phyloP scores from a whole-genome alignment of 2,888 invertebrate species.

The Salticus scenicus region DNA sequence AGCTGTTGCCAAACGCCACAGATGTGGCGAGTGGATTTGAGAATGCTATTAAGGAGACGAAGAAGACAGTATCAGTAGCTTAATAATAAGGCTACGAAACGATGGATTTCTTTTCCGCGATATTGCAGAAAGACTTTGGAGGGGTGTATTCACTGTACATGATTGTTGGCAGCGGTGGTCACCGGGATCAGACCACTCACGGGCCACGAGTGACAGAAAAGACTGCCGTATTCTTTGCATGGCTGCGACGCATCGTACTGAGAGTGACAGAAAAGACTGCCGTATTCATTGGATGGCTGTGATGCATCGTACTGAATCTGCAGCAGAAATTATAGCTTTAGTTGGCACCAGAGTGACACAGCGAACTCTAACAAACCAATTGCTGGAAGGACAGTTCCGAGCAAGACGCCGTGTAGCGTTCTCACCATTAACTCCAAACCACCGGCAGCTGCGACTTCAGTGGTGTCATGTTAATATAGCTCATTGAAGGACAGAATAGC shows the following conservation, averaged over 20 bases:
- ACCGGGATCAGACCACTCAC: neutral
- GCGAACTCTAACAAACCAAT: neutral
- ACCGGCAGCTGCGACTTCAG: too few species aligned
- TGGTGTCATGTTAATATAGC: neutral
- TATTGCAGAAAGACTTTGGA: too few species aligned
- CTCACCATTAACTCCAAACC: neutral
- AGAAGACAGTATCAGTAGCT: too few species aligned
- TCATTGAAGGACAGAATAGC: neutral
- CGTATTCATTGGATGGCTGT: neutral
- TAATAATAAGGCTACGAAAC: neutral
- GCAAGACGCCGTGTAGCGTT: neutral
- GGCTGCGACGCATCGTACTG: neutral
- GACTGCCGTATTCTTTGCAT: neutral
- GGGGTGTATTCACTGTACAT: constrained; percentile 9
- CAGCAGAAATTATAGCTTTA: neutral
- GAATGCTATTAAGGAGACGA: too few species aligned
- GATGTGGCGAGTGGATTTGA: too few species aligned
- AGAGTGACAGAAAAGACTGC: neutral
- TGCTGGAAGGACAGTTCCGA: neutral
- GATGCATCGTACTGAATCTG: neutral
- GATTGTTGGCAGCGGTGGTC: neutral
- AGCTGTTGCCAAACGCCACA: too few species aligned
- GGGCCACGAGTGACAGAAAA: too few species aligned
- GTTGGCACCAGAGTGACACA: neutral
- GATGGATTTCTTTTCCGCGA: neutral